Percentiles rank a stretch among this genome's conserved stretches.
phyloP scores from a whole-genome alignment of 2,113 vertebrate genomes.

The Halcyon malimbica region DNA sequence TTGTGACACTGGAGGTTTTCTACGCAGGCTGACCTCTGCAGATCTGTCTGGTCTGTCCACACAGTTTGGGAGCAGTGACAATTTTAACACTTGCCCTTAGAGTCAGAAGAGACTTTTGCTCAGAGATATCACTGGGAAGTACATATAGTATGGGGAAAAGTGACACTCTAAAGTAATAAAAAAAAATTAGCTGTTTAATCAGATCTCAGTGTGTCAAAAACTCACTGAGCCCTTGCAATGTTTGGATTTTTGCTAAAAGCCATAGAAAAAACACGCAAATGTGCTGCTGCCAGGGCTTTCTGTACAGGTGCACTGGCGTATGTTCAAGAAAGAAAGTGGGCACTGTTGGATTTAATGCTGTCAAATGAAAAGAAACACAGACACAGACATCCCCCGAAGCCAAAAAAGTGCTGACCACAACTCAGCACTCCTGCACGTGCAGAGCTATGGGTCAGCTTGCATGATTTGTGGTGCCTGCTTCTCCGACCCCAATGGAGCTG shows the following conservation, averaged over 20 bases:
- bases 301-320: neutral
- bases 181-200: neutral
- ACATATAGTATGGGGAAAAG: neutral
- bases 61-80: accelerated
- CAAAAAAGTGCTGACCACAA: neutral
- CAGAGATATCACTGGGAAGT: neutral
- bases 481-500: accelerated
- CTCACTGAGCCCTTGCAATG: neutral
- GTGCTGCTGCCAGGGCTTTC: neutral
- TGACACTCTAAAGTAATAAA: neutral
- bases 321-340: neutral
- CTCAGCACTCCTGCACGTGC: neutral
- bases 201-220: neutral
- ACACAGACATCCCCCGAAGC: neutral
- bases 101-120: neutral
- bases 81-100: neutral
- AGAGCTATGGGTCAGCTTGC: neutral
- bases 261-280: neutral
- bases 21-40: neutral
- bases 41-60: neutral
- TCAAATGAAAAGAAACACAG: neutral
- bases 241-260: neutral
- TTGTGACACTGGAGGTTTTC: neutral
- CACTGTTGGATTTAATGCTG: neutral
- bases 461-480: neutral